phyloP scores from a whole-genome alignment of 2,797 vertebrate species.

The Sebastes vulpes region DNA sequence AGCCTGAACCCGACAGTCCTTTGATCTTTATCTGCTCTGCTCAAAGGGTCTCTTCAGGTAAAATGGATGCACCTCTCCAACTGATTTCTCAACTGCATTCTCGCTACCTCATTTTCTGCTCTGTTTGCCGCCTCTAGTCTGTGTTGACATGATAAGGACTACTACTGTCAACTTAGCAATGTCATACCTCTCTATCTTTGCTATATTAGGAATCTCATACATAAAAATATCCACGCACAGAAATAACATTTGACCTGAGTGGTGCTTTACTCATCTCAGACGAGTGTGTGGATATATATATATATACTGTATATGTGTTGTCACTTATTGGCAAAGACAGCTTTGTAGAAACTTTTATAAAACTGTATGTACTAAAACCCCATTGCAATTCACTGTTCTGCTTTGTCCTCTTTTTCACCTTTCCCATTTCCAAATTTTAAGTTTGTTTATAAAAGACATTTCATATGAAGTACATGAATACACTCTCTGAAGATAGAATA shows the following conservation, averaged over 20 bases:
- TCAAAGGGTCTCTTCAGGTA: constrained; percentile 72
- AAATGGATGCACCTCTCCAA: constrained; percentile 67
- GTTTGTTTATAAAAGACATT: neutral
- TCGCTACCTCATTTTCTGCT: constrained; percentile 62
- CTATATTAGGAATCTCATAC: constrained; percentile 13
- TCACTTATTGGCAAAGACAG: neutral
- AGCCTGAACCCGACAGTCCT: constrained; percentile 53
- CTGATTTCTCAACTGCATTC: constrained; percentile 52
- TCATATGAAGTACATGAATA: neutral
- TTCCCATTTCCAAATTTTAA: neutral
- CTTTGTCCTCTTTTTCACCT: neutral
- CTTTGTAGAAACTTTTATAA: neutral
- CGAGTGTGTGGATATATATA: neutral
- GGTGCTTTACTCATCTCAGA: neutral
- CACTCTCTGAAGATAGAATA: neutral
- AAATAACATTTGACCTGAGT: neutral
- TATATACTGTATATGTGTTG: neutral
- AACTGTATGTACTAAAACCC: neutral
- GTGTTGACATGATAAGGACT: constrained; percentile 74
- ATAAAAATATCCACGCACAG: constrained; percentile 16
- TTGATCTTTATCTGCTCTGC: constrained; percentile 77
- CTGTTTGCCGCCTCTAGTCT: constrained; percentile 60
- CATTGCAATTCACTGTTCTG: neutral
- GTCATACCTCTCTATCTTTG: constrained; percentile 16
- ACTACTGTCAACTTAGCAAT: constrained; percentile 47